Percentiles rank a stretch among this genome's conserved stretches.
phyloP scores from a whole-genome alignment of 2,888 invertebrate genomes.

The Ophonus ardosiacus region DNA sequence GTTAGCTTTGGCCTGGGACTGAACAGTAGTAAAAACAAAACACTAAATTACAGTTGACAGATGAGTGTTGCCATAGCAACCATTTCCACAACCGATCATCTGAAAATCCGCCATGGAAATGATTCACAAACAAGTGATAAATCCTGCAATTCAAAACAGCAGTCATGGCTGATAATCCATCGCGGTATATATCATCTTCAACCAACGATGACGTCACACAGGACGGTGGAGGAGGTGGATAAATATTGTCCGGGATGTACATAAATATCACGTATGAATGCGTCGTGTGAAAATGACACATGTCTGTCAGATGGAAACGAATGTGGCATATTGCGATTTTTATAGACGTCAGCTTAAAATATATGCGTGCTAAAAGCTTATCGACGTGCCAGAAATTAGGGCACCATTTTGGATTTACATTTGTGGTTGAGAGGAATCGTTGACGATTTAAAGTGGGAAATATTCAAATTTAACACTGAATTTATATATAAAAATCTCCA shows the following conservation, averaged over 20 bases:
- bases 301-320: conserved; percentile 14
- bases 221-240: not conserved
- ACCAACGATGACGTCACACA: not conserved
- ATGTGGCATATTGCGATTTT: conserved; percentile 30
- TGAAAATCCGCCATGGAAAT: conserved; percentile 37
- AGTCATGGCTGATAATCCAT: conserved; percentile 47
- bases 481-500: too few relatives aligned
- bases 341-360: not conserved
- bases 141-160: conserved; percentile 41
- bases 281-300: conserved; percentile 34
- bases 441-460: too few relatives aligned
- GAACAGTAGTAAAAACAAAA: conserved; percentile 9
- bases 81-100: conserved; percentile 30
- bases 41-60: conserved; percentile 32
- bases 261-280: conserved; percentile 40
- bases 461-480: too few relatives aligned
- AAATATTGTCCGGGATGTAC: conserved; percentile 40
- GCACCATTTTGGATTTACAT: not conserved
- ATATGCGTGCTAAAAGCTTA: not conserved
- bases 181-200: conserved; percentile 33
- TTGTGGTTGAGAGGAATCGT: not conserved
- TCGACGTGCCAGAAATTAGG: not conserved
- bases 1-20: not conserved
- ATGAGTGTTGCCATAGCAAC: conserved; percentile 30
- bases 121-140: conserved; percentile 44